phyloP scores from a whole-genome alignment of 2,797 vertebrate genomes.

The Hirundo rustica region DNA sequence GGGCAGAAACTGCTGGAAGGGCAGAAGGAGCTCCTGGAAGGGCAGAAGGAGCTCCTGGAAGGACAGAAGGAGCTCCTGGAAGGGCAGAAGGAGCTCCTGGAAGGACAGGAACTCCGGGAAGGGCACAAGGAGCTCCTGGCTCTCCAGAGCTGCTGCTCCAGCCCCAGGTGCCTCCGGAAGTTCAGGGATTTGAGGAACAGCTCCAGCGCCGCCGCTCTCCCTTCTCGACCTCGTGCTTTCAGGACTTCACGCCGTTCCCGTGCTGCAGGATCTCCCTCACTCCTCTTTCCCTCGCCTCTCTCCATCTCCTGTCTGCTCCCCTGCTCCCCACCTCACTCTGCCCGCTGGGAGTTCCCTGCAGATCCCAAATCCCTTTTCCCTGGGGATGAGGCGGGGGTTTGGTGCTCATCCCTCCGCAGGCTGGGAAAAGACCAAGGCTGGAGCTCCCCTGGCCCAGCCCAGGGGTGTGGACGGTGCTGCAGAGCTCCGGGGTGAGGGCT shows the following conservation, averaged over 20 bases:
- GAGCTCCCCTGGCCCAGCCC: background rate
- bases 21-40: background rate
- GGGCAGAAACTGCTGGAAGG: background rate
- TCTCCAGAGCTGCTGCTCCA: background rate
- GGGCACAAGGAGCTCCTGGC: no score
- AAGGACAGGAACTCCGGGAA: no score
- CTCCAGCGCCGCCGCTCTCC: accelerated
- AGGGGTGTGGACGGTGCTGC: no score
- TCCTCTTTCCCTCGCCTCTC: background rate
- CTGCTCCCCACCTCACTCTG: background rate
- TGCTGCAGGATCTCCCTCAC: background rate
- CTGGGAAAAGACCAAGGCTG: background rate
- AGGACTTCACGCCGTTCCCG: accelerated
- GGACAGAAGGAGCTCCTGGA: no score
- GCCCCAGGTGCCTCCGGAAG: background rate
- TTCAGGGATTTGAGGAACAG: background rate
- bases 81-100: no score
- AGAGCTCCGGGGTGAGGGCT: no score
- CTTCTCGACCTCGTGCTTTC: background rate
- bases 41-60: background rate
- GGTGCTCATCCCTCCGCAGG: background rate
- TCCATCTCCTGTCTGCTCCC: background rate
- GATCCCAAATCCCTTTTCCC: background rate
- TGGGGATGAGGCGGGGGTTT: background rate
- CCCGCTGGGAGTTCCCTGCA: background rate